Evolutionary conservation across 2,888 invertebrate genomes (phyloP), one percentile per base, ranked within the genome.

Genomic region (Lithophane socia): DNA sequence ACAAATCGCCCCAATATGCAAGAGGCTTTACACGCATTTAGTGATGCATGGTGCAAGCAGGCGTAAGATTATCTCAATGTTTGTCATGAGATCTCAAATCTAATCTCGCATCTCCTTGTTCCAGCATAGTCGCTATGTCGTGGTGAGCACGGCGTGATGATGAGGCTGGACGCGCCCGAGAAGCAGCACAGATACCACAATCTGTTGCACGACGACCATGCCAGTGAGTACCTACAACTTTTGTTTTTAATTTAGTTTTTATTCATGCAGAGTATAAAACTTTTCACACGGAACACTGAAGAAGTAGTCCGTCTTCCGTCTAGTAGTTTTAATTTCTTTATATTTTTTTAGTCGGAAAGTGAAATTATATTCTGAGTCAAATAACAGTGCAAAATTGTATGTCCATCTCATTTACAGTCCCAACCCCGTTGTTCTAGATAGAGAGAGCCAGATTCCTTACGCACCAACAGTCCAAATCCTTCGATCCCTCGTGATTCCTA

Each of bases 101-200:
- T 81, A 68, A 82, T 69, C 68, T 16, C 0, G 0, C 0, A 49
- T 68, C 56, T 86, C n/a, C 7, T 78, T 86, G 78, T 86, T 83
- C 18, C 83, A 84, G 88, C 87, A 64, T 78, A 87, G 84, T 94
- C 90, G 94, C 91, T 88, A 95, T 95, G 95, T 89, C 91, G 94
- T 94, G 92, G 92, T 95, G 93, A 94, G 82, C 79, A 87, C 93
- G 92, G 90, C 95, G 96, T 94, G 95, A 96, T 96, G 96, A 96
- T 96, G 96, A 96, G 94, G 96, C 95, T 96, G 92, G 96, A 96
- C 88, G 91, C 95, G 90, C 88, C 92, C 75, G 95, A 95, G 87
- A 94, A 94, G 86, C 95, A 96, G 92, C 96, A 96, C 92, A 95
- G 96, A 91, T 96, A 96, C 90, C 96, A 96, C 94, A 96, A 96